Evolutionary conservation across 2,113 vertebrate genomes (phyloP), one percentile per base, ranked within the genome.

Genomic region (Pungitius pungitius): DNA sequence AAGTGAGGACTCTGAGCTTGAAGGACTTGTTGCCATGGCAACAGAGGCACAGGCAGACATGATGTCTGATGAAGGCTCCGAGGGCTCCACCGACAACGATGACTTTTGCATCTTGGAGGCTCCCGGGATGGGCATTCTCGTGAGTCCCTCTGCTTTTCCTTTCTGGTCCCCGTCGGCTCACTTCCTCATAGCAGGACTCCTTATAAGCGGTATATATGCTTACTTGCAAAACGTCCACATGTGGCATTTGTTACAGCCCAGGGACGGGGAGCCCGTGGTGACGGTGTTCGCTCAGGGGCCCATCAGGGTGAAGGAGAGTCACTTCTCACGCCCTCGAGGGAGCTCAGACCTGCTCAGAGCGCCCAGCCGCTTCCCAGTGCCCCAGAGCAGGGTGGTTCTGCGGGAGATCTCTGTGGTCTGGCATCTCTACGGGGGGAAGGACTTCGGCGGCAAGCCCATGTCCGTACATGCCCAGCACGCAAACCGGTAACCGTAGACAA

Each of bases 31-130:
- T 69, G 73, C 79, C 49, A 90, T 90, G 49, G 92, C 92, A 24
- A 90, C 80, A 8, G 94, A 95, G 64, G 92, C 78, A 2, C 89
- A 92, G 55, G 83, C 85, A 18, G 93, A 94, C 39, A 80, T 82
- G 89, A 89, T 90, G 86, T 93, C 63, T 62, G 95, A 92, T 37
- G 93, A 93, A 85, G 92, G 73, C 85, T 95, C 94, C 0, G 93
- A 93, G 52, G 84, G 92, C 39, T 94, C 95, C 60, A 93, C 95
- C 0, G 96, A 97, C 88, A 95, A 96, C 0, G 96, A 97, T 0
- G 96, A 96, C 84, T 97, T 97, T 83, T 97, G 96, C 78, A 97
- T 97, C 89, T 89, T 97, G 33, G 96, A 97, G 14, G 95, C 96
- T 27, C 96, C 96, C 0, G 96, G 96, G 80, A 95, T 96, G 69